These are phyloP conservation scores for Paradoxurus hermaphroditus DNA, from an alignment of 2,113 vertebrate species.

Conservation along the genomic window DNA sequence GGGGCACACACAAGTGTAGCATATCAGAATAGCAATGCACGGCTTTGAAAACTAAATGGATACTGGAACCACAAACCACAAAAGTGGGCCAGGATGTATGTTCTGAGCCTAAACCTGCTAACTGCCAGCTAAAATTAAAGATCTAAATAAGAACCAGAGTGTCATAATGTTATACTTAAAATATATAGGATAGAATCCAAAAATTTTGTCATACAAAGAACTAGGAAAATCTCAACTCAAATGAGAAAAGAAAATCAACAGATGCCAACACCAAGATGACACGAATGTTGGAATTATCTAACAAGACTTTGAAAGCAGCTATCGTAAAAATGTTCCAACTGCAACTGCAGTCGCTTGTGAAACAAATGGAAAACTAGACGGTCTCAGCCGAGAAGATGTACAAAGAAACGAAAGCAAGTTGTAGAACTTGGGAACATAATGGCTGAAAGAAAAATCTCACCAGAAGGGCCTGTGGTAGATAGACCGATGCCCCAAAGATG, in stretches of 20 bases:
- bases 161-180: slow-evolving; percentile 45
- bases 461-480: neutral
- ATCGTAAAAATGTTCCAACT: slow-evolving; percentile 14
- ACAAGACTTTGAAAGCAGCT: slow-evolving; percentile 35
- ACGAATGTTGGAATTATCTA: slow-evolving; percentile 31
- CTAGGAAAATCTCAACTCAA: slow-evolving; percentile 34
- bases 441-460: neutral
- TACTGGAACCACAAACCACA: slow-evolving; percentile 26
- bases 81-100: slow-evolving; percentile 34
- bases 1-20: neutral
- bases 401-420: neutral
- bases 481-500: neutral
- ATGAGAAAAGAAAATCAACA: slow-evolving; percentile 51
- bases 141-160: slow-evolving; percentile 58
- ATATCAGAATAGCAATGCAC: neutral
- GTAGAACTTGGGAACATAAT: neutral
- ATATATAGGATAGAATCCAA: slow-evolving; percentile 32
- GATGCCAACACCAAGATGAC: slow-evolving; percentile 51
- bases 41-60: slow-evolving; percentile 31
- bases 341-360: neutral
- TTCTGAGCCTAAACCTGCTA: slow-evolving; percentile 47
- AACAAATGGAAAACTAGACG: slow-evolving; percentile 26
- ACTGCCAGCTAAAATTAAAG: slow-evolving; percentile 55
- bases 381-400: neutral
- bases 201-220: slow-evolving; percentile 44